Evolutionary conservation across 2,797 vertebrate species (phyloP).

Genomic region (Sphenodon punctatus): DNA sequence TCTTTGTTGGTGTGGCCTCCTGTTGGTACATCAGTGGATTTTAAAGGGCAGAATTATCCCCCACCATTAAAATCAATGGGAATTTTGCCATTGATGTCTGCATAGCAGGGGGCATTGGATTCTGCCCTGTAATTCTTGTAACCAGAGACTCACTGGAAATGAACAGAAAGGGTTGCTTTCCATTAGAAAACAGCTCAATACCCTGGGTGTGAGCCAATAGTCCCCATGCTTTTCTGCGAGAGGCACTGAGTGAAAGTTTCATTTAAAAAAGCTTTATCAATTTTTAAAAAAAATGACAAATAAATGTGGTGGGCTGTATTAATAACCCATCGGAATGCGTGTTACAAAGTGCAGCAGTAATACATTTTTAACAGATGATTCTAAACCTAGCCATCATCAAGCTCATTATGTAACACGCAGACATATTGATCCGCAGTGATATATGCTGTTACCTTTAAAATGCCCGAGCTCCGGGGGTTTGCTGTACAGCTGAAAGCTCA

Average conservation of each 20-base stretch:
- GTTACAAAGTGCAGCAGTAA: background rate
- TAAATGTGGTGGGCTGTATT: background rate
- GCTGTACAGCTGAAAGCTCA: no score
- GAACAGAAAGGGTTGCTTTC: no score
- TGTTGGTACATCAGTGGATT: no score
- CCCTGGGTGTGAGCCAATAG: no score
- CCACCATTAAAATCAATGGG: no score
- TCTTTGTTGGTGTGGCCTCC: no score
- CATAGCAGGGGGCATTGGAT: no score
- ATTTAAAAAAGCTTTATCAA: slow-evolving; percentile 1
- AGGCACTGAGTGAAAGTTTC: background rate
- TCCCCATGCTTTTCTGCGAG: background rate
- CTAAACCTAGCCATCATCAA: background rate
- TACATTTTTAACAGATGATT: slow-evolving; percentile 29
- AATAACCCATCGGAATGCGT: background rate
- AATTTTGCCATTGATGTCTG: no score
- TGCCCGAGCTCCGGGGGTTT: background rate
- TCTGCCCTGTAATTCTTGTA: no score
- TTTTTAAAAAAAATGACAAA: slow-evolving; percentile 12
- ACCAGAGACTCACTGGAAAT: no score
- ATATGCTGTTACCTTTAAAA: background rate
- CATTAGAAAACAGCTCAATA: no score
- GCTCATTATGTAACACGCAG: slow-evolving; percentile 25
- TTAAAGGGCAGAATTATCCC: no score
- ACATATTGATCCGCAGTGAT: slow-evolving; percentile 20